phyloP scores from a whole-genome alignment of 2,888 invertebrate species.

The Salpingus planirostris region DNA sequence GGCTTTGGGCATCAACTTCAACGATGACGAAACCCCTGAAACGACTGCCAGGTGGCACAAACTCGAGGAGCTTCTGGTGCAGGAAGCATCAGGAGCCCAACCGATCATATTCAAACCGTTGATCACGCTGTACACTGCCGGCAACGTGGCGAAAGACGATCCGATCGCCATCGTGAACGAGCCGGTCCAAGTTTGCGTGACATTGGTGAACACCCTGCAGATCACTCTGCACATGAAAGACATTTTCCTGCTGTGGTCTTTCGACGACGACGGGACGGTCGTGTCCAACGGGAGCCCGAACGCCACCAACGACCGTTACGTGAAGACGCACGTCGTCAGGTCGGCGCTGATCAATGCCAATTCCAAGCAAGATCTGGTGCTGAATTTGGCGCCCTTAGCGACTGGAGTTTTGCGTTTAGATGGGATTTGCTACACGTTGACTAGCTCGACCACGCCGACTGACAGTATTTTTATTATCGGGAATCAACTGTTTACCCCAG shows the following conservation, averaged over 20 bases:
- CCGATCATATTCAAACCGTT: slow-evolving; percentile 74
- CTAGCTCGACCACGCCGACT: slow-evolving; percentile 26
- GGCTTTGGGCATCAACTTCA: slow-evolving; percentile 45
- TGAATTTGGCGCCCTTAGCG: slow-evolving; percentile 63
- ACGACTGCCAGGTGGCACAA: slow-evolving; percentile 52
- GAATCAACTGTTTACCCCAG: slow-evolving; percentile 46
- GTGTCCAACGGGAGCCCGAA: slow-evolving; percentile 35
- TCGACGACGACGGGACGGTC: slow-evolving; percentile 42
- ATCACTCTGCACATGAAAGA: slow-evolving; percentile 61
- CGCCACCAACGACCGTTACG: slow-evolving; percentile 36
- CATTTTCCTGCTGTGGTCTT: slow-evolving; percentile 65
- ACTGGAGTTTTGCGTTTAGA: slow-evolving; percentile 65
- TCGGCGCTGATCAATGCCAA: slow-evolving; percentile 50
- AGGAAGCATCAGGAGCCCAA: slow-evolving; percentile 57
- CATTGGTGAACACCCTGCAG: slow-evolving; percentile 67
- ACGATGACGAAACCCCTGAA: slow-evolving; percentile 27
- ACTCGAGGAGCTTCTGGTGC: slow-evolving; percentile 68
- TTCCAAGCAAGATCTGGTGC: slow-evolving; percentile 53
- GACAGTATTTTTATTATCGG: slow-evolving; percentile 48
- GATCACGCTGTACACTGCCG: slow-evolving; percentile 60
- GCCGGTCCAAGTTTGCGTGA: slow-evolving; percentile 69
- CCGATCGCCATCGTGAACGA: slow-evolving; percentile 73
- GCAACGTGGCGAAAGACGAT: slow-evolving; percentile 53
- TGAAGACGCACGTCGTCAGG: slow-evolving; percentile 51
- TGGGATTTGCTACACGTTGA: slow-evolving; percentile 49